Evolutionary conservation across 2,888 invertebrate genomes (phyloP).

Genomic region (Heliconius ethilla): DNA sequence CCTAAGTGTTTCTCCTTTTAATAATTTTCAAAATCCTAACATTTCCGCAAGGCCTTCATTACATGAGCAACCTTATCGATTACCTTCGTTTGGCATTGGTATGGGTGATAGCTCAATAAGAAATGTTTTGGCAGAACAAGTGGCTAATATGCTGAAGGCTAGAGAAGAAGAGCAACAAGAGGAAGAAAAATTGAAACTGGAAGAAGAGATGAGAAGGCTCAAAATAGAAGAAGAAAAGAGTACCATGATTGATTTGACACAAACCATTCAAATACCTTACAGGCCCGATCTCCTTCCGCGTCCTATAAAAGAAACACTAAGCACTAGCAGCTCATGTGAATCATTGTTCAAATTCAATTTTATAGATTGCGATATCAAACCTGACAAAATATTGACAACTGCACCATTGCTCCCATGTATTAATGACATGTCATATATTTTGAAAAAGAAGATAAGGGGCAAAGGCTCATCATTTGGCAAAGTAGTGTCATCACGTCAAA

Average conservation of each 20-base stretch:
- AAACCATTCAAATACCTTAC: conserved; percentile 57
- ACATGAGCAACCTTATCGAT: conserved; percentile 50
- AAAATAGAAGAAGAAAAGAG: conserved; percentile 56
- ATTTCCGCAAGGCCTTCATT: conserved; percentile 52
- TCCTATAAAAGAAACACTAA: conserved; percentile 48
- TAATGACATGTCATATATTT: conserved; percentile 66
- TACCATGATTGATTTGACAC: conserved; percentile 65
- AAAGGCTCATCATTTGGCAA: conserved; percentile 69
- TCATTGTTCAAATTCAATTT: conserved; percentile 58
- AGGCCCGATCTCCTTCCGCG: conserved; percentile 40
- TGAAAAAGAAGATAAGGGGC: conserved; percentile 55
- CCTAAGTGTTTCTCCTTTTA: conserved; percentile 49
- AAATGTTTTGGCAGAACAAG: conserved; percentile 61
- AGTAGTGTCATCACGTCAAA: conserved; percentile 59
- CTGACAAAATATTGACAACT: conserved; percentile 40
- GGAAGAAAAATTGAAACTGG: conserved; percentile 52
- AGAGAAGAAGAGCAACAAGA: conserved; percentile 63
- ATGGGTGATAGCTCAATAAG: conserved; percentile 57
- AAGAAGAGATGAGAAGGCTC: conserved; percentile 54
- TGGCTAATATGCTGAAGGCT: conserved; percentile 71
- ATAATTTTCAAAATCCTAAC: conserved; percentile 45
- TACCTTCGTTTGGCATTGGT: conserved; percentile 60
- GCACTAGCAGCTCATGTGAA: conserved; percentile 61
- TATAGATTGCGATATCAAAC: conserved; percentile 48
- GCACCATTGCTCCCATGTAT: conserved; percentile 57